These are phyloP conservation scores for Oasisia sp. DNA, from an alignment of 2,888 invertebrate species.

Conservation along the genomic window DNA sequence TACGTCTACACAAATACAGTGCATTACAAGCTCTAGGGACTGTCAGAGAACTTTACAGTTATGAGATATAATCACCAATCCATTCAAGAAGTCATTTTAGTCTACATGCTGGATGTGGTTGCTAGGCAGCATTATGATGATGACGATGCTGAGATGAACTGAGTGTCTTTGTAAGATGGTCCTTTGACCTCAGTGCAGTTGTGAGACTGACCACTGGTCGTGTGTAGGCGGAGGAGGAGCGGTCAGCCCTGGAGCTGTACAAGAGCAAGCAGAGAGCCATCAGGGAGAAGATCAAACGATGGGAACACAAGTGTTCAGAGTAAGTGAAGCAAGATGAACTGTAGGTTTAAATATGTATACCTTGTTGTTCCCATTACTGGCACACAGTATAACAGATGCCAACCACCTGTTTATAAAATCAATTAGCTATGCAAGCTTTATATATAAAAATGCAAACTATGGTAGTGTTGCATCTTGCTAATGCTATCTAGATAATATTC, in stretches of 20 bases:
- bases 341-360: neutral
- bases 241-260: constrained; percentile 29
- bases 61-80: no score
- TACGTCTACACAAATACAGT: no score
- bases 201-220: neutral
- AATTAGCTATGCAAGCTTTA: no score
- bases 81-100: no score
- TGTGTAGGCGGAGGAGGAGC: constrained; percentile 27
- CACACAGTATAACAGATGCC: no score
- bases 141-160: neutral
- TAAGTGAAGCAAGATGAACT: constrained; percentile 42
- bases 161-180: neutral
- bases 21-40: no score
- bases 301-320: constrained; percentile 56
- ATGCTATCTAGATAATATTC: no score
- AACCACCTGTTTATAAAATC: no score
- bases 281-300: constrained; percentile 51
- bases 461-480: no score
- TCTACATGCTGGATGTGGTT: no score
- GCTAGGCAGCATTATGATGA: neutral
- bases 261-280: constrained; percentile 48
- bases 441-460: no score
- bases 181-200: neutral
- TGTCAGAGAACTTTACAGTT: no score
- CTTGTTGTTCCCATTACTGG: neutral